These are phyloP conservation scores for Drosophila biarmipes DNA, from an alignment of 1,140 invertebrate species.

Conservation along the genomic window DNA sequence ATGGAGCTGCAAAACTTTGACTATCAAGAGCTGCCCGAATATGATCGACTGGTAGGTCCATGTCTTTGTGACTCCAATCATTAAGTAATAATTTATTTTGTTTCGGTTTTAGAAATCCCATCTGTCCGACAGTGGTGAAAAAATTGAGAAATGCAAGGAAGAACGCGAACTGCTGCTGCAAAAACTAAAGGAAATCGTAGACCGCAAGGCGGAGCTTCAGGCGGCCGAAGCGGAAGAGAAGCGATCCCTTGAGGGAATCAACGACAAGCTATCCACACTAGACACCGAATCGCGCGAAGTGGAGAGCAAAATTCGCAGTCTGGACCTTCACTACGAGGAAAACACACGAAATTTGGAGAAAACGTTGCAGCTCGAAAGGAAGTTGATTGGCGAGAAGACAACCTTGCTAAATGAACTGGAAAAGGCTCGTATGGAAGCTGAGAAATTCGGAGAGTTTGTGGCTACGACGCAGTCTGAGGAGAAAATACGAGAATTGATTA, in stretches of 20 bases:
- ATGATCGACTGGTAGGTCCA: constrained; percentile 44
- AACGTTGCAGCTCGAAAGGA: constrained; percentile 38
- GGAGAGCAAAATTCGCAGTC: constrained; percentile 35
- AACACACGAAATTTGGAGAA: constrained; percentile 46
- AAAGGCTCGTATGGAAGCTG: constrained; percentile 25
- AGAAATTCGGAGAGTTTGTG: constrained; percentile 59
- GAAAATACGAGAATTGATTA: constrained; percentile 48
- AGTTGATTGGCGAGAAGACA: constrained; percentile 22
- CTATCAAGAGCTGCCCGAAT: constrained; percentile 52
- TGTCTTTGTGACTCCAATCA: not conserved
- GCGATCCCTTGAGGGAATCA: constrained; percentile 24
- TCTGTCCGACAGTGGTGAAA: constrained; percentile 36
- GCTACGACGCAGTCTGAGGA: constrained; percentile 49
- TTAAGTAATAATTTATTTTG: not conserved
- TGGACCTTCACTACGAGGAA: constrained; percentile 55
- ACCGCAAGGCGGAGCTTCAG: constrained; percentile 14
- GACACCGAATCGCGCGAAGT: constrained; percentile 37
- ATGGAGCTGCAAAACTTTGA: constrained; percentile 70
- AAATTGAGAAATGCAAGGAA: constrained; percentile 43
- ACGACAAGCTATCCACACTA: constrained; percentile 20
- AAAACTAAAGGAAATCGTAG: constrained; percentile 31
- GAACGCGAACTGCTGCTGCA: constrained; percentile 32
- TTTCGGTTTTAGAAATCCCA: constrained; percentile 38
- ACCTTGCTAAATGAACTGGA: constrained; percentile 34
- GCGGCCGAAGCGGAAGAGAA: constrained; percentile 17